Evolutionary conservation across 2,888 invertebrate genomes (phyloP).

Genomic region (Caradrina clavipalpis): DNA sequence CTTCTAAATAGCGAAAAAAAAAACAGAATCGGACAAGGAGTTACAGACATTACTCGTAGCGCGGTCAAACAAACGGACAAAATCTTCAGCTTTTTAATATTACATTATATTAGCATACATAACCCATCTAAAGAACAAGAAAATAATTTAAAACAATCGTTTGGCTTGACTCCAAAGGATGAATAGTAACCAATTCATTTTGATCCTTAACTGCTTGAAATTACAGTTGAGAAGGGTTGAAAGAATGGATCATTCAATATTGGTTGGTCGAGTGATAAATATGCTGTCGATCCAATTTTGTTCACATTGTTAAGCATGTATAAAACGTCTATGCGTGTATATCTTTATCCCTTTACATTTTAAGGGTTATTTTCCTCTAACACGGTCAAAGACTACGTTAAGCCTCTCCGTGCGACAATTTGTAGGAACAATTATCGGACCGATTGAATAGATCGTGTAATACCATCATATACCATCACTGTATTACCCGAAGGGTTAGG

Average conservation of each 20-base stretch:
- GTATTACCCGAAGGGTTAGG: no score
- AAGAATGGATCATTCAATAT: conserved; percentile 7
- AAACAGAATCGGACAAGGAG: no score
- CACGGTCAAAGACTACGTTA: background rate
- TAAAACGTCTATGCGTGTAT: conserved; percentile 12
- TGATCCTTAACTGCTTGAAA: conserved; percentile 17
- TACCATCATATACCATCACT: no score
- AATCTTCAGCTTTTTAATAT: no score
- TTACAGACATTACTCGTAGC: no score
- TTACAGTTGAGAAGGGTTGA: background rate
- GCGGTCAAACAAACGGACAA: no score
- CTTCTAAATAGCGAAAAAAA: no score
- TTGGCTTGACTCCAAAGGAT: conserved; percentile 52
- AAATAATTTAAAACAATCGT: conserved; percentile 18
- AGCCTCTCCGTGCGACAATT: no score
- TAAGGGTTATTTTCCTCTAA: background rate
- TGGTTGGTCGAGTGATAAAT: conserved; percentile 36
- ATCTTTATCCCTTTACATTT: background rate
- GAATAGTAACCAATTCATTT: conserved; percentile 14
- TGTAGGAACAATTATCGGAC: no score
- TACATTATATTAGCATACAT: background rate
- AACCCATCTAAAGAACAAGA: conserved; percentile 5
- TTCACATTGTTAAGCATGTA: conserved; percentile 28
- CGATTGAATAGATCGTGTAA: no score
- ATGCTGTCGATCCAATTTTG: conserved; percentile 34